phyloP scores from a whole-genome alignment of 2,113 vertebrate species.

The Struthidea cinerea region DNA sequence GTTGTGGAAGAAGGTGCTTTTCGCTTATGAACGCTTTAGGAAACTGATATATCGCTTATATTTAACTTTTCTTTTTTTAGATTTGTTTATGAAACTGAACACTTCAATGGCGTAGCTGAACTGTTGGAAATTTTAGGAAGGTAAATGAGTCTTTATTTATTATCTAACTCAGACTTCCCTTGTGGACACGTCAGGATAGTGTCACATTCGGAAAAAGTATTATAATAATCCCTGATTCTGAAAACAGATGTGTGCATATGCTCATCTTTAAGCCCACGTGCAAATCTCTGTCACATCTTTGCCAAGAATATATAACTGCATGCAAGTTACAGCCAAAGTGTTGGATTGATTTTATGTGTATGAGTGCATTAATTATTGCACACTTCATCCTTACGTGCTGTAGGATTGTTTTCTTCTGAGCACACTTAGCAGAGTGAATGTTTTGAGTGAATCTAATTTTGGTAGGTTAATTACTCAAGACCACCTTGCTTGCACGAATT shows the following conservation, averaged over 20 bases:
- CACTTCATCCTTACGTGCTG: background rate
- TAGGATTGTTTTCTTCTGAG: background rate
- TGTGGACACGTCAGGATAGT: background rate
- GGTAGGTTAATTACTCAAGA: background rate
- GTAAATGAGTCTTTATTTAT: constrained; percentile 69
- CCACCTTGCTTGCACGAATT: background rate
- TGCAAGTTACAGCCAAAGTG: background rate
- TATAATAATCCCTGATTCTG: background rate
- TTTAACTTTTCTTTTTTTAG: constrained; percentile 67
- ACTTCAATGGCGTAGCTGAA: constrained; percentile 98
- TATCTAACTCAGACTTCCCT: background rate
- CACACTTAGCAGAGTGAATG: background rate
- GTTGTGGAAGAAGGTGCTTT: constrained; percentile 33
- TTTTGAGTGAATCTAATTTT: background rate
- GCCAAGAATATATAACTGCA: background rate
- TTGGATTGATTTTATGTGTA: background rate
- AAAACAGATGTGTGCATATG: background rate
- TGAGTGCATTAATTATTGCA: background rate
- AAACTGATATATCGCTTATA: constrained; percentile 4
- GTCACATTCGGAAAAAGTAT: background rate
- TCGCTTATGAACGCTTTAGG: background rate
- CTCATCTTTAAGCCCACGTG: background rate
- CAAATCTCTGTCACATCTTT: background rate
- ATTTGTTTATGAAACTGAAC: constrained; percentile 99
- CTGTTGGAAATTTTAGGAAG: constrained; percentile 99